Conservation (phyloP, 2,113 vertebrate species). For the Crotophaga sulcirostris region DNA sequence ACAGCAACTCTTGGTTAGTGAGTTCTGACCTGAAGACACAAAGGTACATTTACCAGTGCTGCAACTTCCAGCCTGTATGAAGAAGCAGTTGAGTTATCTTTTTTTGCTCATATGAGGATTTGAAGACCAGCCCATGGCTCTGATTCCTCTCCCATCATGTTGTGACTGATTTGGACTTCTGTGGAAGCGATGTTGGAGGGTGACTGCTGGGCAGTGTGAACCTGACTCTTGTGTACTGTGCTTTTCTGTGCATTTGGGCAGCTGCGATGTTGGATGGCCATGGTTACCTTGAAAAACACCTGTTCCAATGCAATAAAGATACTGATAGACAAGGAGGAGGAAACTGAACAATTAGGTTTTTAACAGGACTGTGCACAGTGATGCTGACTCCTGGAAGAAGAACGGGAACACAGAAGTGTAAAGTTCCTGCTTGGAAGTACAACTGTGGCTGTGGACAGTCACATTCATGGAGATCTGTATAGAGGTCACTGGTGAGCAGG, state of each 20-base stretch:
- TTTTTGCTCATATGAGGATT: not conserved
- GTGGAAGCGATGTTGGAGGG: not conserved
- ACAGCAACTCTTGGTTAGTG: not conserved
- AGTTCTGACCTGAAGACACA: not conserved
- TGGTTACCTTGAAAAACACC: not conserved
- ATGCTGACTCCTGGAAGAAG: not conserved
- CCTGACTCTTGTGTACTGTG: no score
- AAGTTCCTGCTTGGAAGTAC: not conserved
- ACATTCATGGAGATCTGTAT: not conserved
- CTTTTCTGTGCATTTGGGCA: not conserved
- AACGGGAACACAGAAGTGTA: not conserved
- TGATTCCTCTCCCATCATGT: rapidly evolving
- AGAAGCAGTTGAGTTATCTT: not conserved
- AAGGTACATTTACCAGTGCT: conserved; percentile 15
- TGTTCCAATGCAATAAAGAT: not conserved
- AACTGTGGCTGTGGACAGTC: not conserved
- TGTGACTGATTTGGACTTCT: not conserved
- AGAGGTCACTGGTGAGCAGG: not conserved
- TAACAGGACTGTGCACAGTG: rapidly evolving
- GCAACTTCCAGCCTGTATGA: not conserved
- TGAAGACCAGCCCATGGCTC: not conserved
- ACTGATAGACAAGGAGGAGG: not conserved
- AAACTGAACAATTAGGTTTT: not conserved
- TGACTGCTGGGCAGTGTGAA: not conserved
- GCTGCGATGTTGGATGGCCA: not conserved